Evolutionary conservation across 92 coral and sea anemone genomes (phyloP).

Genomic region (Hydrozoanthus gracilis): DNA sequence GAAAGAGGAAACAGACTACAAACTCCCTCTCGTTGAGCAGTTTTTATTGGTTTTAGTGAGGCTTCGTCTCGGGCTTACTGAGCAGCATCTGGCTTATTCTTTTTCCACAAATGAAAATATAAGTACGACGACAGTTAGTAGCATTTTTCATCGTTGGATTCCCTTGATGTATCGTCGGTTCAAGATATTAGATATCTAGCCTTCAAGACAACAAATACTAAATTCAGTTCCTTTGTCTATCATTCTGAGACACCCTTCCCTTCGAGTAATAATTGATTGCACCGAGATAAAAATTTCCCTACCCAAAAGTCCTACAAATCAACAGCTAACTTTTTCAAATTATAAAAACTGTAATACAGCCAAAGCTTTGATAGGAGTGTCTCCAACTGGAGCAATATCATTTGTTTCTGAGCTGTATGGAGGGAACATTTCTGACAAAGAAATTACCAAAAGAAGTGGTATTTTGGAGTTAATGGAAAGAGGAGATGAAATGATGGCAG

Average conservation of each 20-base stretch:
- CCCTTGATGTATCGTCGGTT: neutral
- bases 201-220: slow-evolving; percentile 30
- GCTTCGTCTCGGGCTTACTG: neutral
- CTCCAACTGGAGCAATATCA: slow-evolving; percentile 41
- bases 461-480: slow-evolving; percentile 21
- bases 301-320: neutral
- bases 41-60: no score
- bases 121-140: neutral
- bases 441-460: neutral
- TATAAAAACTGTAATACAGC: slow-evolving; percentile 46
- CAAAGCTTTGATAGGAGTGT: neutral
- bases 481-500: slow-evolving; percentile 40
- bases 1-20: neutral
- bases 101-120: neutral
- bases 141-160: slow-evolving; percentile 43
- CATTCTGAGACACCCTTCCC: no score
- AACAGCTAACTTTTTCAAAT: slow-evolving; percentile 44
- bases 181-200: slow-evolving; percentile 36
- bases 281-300: slow-evolving; percentile 38
- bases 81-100: slow-evolving; percentile 31
- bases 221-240: no score
- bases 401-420: slow-evolving; percentile 50
- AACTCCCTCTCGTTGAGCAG: neutral
- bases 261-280: neutral
- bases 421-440: neutral